Evolutionary conservation across 2,797 vertebrate species (phyloP), one percentile per base, ranked within the genome.

Genomic region (Acipenser ruthenus): DNA sequence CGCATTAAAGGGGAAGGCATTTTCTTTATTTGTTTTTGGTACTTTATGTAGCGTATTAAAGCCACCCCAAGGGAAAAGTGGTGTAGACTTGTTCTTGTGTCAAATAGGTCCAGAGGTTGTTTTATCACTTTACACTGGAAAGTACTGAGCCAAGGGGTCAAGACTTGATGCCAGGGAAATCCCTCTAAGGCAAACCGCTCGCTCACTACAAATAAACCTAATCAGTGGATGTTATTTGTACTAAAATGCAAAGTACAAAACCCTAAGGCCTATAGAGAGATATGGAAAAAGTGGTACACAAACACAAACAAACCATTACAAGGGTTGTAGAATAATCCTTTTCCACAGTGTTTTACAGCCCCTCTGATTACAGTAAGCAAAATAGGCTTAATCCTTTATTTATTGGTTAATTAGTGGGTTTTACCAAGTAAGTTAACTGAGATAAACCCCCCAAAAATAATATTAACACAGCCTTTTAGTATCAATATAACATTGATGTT

Each of bases 81-180:
- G 60, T 50, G 47, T 47, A 53, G 61, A 67, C 66, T 63, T 62
- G 66, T 67, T 67, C 69, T 71, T 77, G 7, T 65, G 74, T 58
- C 50, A 65, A 51, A 12, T 60, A 77, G 75, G 64, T 70, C 74
- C 73, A 65, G 64, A 53, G 11, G 18, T 71, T 75, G 12, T 74
- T 80, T 78, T 75, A 77, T 74, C 73, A 69, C 66, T 71, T 70
- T 13, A 9, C 70, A 23, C 50, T 74, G 70, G 79, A 78, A 73
- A 75, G 72, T 62, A 68, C 66, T 65, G 68, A 80, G 66, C 13
- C 72, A 55, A 49, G 62, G 72, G 61, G 75, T 77, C 73, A 69
- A 69, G 71, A 51, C 12, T 6, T 69, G 70, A 60, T 67, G 62
- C 50, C 60, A 62, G 60, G 66, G 12, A 67, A 67, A 62, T 63